A percentile compares a stretch with the other conserved stretches of the same genome.
phyloP scores from a whole-genome alignment of 2,113 vertebrate genomes.

The Corythornis vintsioides region DNA sequence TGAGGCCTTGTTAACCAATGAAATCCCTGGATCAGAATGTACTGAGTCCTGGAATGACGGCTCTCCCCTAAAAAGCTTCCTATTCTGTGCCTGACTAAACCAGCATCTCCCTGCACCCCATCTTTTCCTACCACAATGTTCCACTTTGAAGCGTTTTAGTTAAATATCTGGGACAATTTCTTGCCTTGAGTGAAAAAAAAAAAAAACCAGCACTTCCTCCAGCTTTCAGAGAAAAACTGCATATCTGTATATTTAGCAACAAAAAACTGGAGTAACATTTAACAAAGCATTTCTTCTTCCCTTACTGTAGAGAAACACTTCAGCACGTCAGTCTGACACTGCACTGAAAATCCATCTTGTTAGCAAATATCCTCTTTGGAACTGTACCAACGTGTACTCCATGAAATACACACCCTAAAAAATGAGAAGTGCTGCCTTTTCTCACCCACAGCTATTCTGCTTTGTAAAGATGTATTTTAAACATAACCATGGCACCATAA shows the following conservation, averaged over 20 bases:
- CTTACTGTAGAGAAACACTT: not conserved
- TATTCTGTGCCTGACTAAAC: not conserved
- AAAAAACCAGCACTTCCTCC: not conserved
- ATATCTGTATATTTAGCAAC: slow-evolving; percentile 29
- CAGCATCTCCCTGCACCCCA: not conserved
- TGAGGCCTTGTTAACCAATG: not conserved
- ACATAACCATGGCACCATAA: not conserved
- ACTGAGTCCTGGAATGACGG: fast-evolving
- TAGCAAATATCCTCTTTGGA: slow-evolving; percentile 12
- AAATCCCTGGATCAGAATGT: not conserved
- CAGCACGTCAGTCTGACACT: not conserved
- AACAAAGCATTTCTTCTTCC: slow-evolving; percentile 20
- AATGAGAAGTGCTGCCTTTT: not conserved
- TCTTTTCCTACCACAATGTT: not conserved
- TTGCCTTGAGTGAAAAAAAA: slow-evolving; percentile 20
- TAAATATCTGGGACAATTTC: slow-evolving; percentile 37
- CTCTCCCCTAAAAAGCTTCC: not conserved
- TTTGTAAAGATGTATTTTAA: not conserved
- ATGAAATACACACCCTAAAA: not conserved
- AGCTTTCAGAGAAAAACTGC: not conserved
- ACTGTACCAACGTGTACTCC: not conserved
- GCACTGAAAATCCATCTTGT: not conserved
- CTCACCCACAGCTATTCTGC: not conserved
- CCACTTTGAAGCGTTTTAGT: not conserved
- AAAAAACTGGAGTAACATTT: slow-evolving; percentile 7